Conservation (phyloP, 2,113 vertebrate species). For the Cercocebus atys region DNA sequence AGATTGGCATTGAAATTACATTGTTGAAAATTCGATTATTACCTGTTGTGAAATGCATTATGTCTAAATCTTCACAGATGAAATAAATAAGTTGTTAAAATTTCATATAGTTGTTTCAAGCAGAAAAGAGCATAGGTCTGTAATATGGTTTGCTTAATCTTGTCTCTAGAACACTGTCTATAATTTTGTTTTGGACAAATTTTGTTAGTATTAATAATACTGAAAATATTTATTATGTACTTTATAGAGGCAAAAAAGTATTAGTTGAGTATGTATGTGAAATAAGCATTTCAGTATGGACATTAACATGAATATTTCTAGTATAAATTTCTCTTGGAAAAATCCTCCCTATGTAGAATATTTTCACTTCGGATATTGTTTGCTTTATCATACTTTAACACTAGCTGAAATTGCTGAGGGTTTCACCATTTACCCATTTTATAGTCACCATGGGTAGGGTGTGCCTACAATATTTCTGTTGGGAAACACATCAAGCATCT, state of each 20-base stretch:
- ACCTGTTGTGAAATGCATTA: neutral
- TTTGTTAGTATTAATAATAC: neutral
- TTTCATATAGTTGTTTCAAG: neutral
- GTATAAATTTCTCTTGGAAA: neutral
- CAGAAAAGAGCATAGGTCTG: neutral
- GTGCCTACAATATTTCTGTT: neutral
- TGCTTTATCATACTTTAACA: neutral
- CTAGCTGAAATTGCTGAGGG: neutral
- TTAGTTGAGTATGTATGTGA: neutral
- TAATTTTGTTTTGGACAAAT: neutral
- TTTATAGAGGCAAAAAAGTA: neutral
- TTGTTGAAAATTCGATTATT: conserved; percentile 2
- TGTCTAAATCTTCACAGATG: neutral
- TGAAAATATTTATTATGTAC: neutral
- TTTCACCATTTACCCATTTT: neutral
- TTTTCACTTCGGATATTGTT: neutral
- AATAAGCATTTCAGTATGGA: neutral
- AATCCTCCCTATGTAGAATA: neutral
- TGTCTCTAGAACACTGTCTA: neutral
- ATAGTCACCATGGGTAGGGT: neutral
- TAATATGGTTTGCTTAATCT: neutral
- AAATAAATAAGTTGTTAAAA: neutral
- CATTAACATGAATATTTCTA: neutral
- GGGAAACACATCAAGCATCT: neutral
- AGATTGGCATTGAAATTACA: neutral